Conservation (phyloP, 2,113 vertebrate species). For the Dunckerocampus dactyliophorus region DNA sequence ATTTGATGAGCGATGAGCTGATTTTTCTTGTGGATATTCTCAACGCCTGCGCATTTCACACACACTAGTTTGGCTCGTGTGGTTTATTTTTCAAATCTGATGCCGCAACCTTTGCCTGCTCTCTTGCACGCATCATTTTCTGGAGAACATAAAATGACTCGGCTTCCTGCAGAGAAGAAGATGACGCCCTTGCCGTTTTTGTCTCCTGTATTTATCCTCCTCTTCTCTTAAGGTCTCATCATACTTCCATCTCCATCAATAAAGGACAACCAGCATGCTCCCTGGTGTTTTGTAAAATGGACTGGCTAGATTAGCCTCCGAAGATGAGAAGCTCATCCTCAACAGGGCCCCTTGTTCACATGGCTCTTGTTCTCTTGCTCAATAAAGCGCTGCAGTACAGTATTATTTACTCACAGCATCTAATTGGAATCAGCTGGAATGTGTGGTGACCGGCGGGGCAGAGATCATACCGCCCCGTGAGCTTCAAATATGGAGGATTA, state of each 20-base stretch:
- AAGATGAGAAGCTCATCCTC: slow-evolving; percentile 43
- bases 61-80: not conserved
- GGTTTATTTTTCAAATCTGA: too few relatives aligned
- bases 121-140: slow-evolving; percentile 52
- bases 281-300: slow-evolving; percentile 58
- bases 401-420: slow-evolving; percentile 52
- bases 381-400: slow-evolving; percentile 36
- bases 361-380: slow-evolving; percentile 32
- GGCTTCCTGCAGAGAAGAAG: slow-evolving; percentile 26
- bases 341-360: slow-evolving; percentile 36
- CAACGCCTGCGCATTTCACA: not conserved
- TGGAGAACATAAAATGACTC: slow-evolving; percentile 52
- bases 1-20: not conserved
- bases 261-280: slow-evolving; percentile 21
- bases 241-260: slow-evolving; percentile 7
- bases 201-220: slow-evolving; percentile 2
- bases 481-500: slow-evolving; percentile 50
- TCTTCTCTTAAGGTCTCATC: slow-evolving; percentile 15
- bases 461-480: slow-evolving; percentile 32
- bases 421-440: slow-evolving; percentile 64
- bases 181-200: slow-evolving; percentile 8
- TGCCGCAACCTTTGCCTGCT: slow-evolving; percentile 15
- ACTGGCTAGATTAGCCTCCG: slow-evolving; percentile 59
- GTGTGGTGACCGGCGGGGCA: slow-evolving; percentile 35
- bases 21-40: not conserved